A percentile compares a stretch with the other conserved stretches of the same genome.
Conservation (phyloP, 2,113 vertebrate genomes). For the Stegastes partitus region DNA sequence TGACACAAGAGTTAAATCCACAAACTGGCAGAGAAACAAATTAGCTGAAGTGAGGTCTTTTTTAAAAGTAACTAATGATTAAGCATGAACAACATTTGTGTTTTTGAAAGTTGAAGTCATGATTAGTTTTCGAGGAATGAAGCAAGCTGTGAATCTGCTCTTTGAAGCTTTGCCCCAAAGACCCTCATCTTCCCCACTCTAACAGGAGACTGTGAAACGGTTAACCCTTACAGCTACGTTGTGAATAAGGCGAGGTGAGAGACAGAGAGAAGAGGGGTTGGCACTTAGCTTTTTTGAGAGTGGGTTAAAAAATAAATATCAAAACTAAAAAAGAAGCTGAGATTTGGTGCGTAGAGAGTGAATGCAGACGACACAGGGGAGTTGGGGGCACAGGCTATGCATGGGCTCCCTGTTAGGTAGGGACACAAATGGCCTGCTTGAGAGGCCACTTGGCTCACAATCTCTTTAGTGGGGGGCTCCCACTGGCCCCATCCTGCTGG, state of each 20-base stretch:
- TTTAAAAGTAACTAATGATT: constrained; percentile 75
- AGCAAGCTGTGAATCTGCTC: constrained; percentile 82
- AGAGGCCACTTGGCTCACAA: constrained; percentile 75
- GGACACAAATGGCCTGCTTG: constrained; percentile 72
- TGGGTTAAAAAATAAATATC: constrained; percentile 37
- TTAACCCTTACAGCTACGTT: constrained; percentile 55
- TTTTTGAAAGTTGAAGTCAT: constrained; percentile 71
- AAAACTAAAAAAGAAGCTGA: constrained; percentile 32
- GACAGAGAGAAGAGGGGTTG: constrained; percentile 36
- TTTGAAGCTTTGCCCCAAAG: constrained; percentile 83
- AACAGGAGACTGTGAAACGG: constrained; percentile 74
- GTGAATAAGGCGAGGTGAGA: constrained; percentile 31
- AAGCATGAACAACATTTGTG: constrained; percentile 77
- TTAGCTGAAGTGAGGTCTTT: constrained; percentile 71
- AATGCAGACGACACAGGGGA: constrained; percentile 60
- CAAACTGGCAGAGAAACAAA: constrained; percentile 69
- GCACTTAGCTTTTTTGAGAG: constrained; percentile 46
- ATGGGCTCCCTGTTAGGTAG: constrained; percentile 79
- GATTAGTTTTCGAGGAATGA: constrained; percentile 69
- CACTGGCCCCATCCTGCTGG: constrained; percentile 59
- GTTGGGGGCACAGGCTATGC: constrained; percentile 77
- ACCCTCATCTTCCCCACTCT: constrained; percentile 68
- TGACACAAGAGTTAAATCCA: constrained; percentile 61
- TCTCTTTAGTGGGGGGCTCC: constrained; percentile 70
- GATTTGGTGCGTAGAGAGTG: constrained; percentile 44